Percentiles rank a stretch among this genome's conserved stretches.
Evolutionary conservation across 1,140 invertebrate species (phyloP).

Genomic region (Ips typographus): DNA sequence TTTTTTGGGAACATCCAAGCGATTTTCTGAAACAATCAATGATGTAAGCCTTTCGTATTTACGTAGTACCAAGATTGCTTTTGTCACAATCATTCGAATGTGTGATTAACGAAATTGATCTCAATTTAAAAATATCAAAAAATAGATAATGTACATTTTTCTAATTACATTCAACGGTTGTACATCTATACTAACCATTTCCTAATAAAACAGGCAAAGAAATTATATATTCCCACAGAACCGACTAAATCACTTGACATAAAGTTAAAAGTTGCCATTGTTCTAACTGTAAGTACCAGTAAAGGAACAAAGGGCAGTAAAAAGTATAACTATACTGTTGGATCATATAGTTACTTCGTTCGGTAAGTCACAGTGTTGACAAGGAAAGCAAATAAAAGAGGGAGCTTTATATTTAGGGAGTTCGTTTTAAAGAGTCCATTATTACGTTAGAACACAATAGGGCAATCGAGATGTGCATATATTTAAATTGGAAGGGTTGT

Average conservation of each 20-base stretch:
- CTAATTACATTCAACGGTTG: too few species aligned
- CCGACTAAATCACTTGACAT: neutral
- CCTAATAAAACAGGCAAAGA: too few species aligned
- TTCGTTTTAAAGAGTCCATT: constrained; percentile 30
- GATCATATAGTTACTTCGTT: constrained; percentile 2
- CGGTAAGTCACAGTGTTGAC: constrained; percentile 19
- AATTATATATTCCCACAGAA: too few species aligned
- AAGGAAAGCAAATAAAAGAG: constrained; percentile 11
- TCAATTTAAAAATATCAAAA: too few species aligned
- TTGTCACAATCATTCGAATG: too few species aligned
- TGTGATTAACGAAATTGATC: too few species aligned
- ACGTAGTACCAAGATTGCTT: too few species aligned
- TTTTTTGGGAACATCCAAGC: neutral
- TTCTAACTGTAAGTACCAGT: constrained; percentile 6
- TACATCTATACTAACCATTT: too few species aligned
- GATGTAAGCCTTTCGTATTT: too few species aligned
- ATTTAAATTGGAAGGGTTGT: constrained; percentile 31
- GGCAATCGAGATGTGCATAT: constrained; percentile 30
- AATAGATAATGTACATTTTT: too few species aligned
- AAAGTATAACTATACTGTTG: constrained; percentile 19
- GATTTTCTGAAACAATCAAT: neutral
- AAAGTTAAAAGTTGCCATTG: neutral
- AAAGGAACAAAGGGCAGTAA: constrained; percentile 17
- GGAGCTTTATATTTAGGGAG: constrained; percentile 25
- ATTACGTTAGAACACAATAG: constrained; percentile 28